Conservation (phyloP, 1,140 invertebrate genomes). For the Luehdorfia chinensis region DNA sequence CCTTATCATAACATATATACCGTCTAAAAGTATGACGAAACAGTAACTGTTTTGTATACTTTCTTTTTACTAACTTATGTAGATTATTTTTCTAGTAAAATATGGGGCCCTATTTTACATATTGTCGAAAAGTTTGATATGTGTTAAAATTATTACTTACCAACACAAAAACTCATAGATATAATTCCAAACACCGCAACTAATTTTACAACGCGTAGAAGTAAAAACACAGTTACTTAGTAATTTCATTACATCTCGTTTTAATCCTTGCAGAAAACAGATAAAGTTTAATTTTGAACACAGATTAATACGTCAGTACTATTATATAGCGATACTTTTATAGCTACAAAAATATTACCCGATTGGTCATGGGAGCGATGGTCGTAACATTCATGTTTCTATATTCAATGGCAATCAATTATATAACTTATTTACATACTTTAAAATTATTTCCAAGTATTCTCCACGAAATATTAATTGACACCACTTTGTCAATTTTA, state of each 20-base stretch:
- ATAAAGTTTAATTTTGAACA: conserved; percentile 2
- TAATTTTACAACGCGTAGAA: background rate
- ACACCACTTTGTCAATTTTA: no score
- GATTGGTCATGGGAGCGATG: background rate
- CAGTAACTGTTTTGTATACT: no score
- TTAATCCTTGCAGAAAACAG: background rate
- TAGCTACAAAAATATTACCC: conserved; percentile 2
- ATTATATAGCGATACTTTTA: background rate
- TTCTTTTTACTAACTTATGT: no score
- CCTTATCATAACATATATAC: no score
- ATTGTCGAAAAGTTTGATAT: no score
- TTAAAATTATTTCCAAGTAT: no score
- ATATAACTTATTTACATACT: background rate
- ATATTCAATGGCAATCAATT: background rate
- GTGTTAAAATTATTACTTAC: no score
- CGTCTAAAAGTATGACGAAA: no score
- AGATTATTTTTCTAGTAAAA: no score
- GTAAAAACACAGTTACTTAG: background rate
- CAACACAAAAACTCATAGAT: no score
- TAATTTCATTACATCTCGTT: background rate
- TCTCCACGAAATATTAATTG: no score
- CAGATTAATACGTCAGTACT: background rate
- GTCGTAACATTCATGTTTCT: background rate
- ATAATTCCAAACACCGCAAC: background rate
- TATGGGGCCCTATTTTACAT: no score